These are phyloP conservation scores for Drosophila recens DNA, from an alignment of 2,888 invertebrate genomes.

Conservation along the genomic window DNA sequence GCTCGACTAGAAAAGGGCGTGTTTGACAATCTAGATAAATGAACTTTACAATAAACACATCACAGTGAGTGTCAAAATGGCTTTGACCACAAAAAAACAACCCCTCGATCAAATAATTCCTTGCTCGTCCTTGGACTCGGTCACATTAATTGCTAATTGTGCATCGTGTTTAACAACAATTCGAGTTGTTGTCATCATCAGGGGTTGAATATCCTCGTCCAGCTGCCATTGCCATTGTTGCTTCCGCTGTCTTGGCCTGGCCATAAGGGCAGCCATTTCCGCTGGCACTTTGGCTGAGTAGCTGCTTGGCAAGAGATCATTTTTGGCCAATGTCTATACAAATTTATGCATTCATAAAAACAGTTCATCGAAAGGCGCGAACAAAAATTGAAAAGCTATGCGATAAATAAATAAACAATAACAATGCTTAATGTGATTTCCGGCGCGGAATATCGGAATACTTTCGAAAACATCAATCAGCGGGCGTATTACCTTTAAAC, in stretches of 20 bases:
- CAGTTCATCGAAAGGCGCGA: slow-evolving; percentile 18
- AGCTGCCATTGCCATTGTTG: slow-evolving; percentile 60
- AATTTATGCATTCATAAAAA: slow-evolving; percentile 49
- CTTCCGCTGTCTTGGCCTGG: slow-evolving; percentile 8
- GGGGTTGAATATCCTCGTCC: slow-evolving; percentile 33
- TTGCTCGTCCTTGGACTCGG: slow-evolving; percentile 29
- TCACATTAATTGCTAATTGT: slow-evolving; percentile 60
- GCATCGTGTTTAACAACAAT: slow-evolving; percentile 64
- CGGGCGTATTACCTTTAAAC: slow-evolving; percentile 73
- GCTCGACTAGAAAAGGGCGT: slow-evolving; percentile 59
- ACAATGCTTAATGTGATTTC: slow-evolving; percentile 62
- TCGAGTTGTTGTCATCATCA: slow-evolving; percentile 23
- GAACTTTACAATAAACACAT: slow-evolving; percentile 65
- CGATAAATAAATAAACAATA: slow-evolving; percentile 61
- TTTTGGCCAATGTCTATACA: slow-evolving; percentile 23
- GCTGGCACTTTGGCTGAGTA: slow-evolving; percentile 32
- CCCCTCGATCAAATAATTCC: slow-evolving; percentile 28
- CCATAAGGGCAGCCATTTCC: slow-evolving; percentile 60
- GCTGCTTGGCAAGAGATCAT: slow-evolving; percentile 17
- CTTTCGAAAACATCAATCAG: slow-evolving; percentile 73
- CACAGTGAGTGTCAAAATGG: slow-evolving; percentile 71
- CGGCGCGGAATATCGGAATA: slow-evolving; percentile 41
- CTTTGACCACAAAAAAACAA: slow-evolving; percentile 40
- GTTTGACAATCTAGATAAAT: slow-evolving; percentile 52
- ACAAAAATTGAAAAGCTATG: slow-evolving; percentile 39